Percentiles rank a stretch among this genome's conserved stretches.
phyloP scores from a whole-genome alignment of 1,140 invertebrate genomes.

The Neomicropteryx cornuta region DNA sequence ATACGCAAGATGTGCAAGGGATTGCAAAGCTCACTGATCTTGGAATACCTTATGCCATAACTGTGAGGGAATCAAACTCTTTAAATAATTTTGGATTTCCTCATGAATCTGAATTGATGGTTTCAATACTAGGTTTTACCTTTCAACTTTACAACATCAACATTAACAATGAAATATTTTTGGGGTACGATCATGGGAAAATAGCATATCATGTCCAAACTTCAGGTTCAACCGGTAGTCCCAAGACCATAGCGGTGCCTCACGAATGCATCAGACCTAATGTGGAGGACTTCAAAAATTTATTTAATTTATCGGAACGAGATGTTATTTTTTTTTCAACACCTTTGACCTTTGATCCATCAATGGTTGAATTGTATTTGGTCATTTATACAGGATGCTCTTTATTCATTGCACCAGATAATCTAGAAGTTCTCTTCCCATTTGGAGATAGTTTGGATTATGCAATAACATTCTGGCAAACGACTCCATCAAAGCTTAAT shows the following conservation, averaged over 20 bases:
- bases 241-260: slow-evolving; percentile 50
- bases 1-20: slow-evolving; percentile 21
- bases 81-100: no score
- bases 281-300: slow-evolving; percentile 44
- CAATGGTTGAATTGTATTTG: slow-evolving; percentile 64
- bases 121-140: slow-evolving; percentile 18
- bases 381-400: slow-evolving; percentile 48
- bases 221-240: slow-evolving; percentile 53
- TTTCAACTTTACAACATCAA: slow-evolving; percentile 24
- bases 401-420: slow-evolving; percentile 49
- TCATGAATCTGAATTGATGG: slow-evolving; percentile 8
- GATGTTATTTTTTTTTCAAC: slow-evolving; percentile 64
- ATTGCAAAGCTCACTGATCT: no score
- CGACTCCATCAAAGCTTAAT: slow-evolving; percentile 61
- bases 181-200: slow-evolving; percentile 22
- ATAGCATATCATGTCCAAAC: slow-evolving; percentile 49
- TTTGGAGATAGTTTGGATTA: slow-evolving; percentile 25
- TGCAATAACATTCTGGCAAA: slow-evolving; percentile 59
- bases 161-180: slow-evolving; percentile 7
- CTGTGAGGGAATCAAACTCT: no score
- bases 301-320: slow-evolving; percentile 33
- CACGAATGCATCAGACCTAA: slow-evolving; percentile 51
- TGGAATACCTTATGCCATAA: no score
- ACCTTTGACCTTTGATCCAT: slow-evolving; percentile 73
- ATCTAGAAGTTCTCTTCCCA: slow-evolving; percentile 33